Evolutionary conservation across 2,888 invertebrate species (phyloP), one percentile per base, ranked within the genome.

Genomic region (Mythimna ferrago): DNA sequence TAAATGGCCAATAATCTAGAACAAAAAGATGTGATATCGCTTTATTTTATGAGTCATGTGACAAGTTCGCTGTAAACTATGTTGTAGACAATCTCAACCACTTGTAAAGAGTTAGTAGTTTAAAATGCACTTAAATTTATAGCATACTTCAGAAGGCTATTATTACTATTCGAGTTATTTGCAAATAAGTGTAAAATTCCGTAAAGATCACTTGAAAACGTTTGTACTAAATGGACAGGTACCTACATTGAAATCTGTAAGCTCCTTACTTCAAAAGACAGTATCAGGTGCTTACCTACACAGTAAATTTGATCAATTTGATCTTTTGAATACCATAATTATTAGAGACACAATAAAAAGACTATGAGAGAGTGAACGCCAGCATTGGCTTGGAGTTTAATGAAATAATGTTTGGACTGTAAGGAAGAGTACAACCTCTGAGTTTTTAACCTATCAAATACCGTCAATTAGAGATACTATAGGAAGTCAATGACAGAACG

Each of bases 21-120:
- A 26, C 2, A 26, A 26, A 26, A 7, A 48, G 7, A n/a, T 26
- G 11, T 32, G 48, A 1, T 21, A 71, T 11, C 16, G 14, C 5
- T 51, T 11, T 10, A n/a, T 4, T 4, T 26, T 16, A n/a, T 10
- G 58, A 64, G 48, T 64, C 80, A 60, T 41, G 80, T 10, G 32
- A 76, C 76, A 41, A 61, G 76, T 76, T 62, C 19, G 14, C 19
- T 14, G 5, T 1, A 0, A 26, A 26, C 5, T 60, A 35, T n/a
- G 6, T 10, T 51, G 3, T 26, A 14, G 6, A 14, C 14, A 53
- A 26, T 16, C 16, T 54, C 38, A 7, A 32, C 14, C 38, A 41
- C 61, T 41, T 51, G 7, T 19, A 7, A 3, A 32, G 9, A 44
- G 35, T 53, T 19, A 26, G 2, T 48, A 16, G 4, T 65, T 16